phyloP scores from a whole-genome alignment of 2,797 vertebrate species.

The Aldrovandia affinis region DNA sequence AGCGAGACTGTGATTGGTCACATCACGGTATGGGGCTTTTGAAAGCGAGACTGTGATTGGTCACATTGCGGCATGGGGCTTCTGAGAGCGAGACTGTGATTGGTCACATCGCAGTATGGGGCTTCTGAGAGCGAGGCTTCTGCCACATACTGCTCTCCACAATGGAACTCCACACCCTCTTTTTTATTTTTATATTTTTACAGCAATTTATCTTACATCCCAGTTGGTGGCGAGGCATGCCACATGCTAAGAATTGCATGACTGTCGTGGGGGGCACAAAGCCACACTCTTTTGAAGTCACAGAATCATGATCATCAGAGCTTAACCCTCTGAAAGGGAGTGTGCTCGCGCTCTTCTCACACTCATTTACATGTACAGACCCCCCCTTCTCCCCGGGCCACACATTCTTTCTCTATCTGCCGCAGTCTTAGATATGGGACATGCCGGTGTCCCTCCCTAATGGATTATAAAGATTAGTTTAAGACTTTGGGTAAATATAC shows the following conservation, averaged over 20 bases:
- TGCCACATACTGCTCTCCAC: conserved; percentile 69
- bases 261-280: conserved; percentile 54
- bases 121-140: conserved; percentile 36
- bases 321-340: conserved; percentile 54
- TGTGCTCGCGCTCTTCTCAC: conserved; percentile 5
- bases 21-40: too few species aligned
- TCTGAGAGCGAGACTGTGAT: not conserved
- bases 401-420: not conserved
- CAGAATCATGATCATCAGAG: conserved; percentile 34
- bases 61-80: too few species aligned
- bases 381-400: not conserved
- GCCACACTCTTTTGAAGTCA: conserved; percentile 51
- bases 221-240: conserved; percentile 59
- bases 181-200: conserved; percentile 58
- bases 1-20: too few species aligned
- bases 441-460: not conserved
- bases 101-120: conserved; percentile 57
- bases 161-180: conserved; percentile 69
- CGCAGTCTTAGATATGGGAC: not conserved
- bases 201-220: conserved; percentile 68
- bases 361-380: not conserved
- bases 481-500: not conserved
- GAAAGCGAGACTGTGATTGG: conserved; percentile 29
- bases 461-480: conserved; percentile 21
- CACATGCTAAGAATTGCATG: conserved; percentile 72